Percentiles rank a stretch among this genome's conserved stretches.
Evolutionary conservation across 2,113 vertebrate species (phyloP).

Genomic region (Phoenicopterus ruber): DNA sequence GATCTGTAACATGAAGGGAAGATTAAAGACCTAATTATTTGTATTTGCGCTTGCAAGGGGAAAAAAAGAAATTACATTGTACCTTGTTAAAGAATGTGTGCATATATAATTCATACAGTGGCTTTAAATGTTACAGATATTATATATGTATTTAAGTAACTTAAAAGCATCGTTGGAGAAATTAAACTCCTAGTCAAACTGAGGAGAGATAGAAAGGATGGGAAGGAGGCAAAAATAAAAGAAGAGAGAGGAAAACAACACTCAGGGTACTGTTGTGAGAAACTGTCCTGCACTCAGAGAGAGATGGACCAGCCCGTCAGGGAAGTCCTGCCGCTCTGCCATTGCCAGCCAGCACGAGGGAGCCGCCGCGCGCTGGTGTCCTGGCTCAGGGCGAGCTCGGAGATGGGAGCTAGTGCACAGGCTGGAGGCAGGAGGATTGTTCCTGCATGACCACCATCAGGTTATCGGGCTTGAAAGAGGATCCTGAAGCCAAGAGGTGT

Average conservation of each 20-base stretch:
- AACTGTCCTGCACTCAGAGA: not conserved
- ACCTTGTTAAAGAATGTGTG: not conserved
- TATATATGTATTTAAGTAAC: not conserved
- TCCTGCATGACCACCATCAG: not conserved
- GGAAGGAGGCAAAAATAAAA: not conserved
- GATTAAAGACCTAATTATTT: not conserved
- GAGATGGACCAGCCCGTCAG: not conserved
- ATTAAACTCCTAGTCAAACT: not conserved
- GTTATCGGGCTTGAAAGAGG: not conserved
- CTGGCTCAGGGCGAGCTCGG: not conserved
- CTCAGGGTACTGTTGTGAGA: not conserved
- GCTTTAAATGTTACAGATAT: not conserved
- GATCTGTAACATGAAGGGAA: not conserved
- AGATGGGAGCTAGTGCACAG: not conserved
- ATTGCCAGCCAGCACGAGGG: not conserved
- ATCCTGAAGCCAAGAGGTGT: not conserved
- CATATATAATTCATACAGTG: not conserved
- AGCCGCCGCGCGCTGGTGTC: accelerated
- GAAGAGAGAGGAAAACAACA: not conserved
- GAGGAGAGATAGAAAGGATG: not conserved
- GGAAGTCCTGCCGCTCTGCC: not conserved
- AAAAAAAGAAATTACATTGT: not conserved
- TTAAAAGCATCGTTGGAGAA: not conserved
- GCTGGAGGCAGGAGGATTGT: not conserved
- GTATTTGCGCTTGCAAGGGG: not conserved